Evolutionary conservation across 2,113 vertebrate genomes (phyloP), one percentile per base, ranked within the genome.

Genomic region (Zosterops pallidus): DNA sequence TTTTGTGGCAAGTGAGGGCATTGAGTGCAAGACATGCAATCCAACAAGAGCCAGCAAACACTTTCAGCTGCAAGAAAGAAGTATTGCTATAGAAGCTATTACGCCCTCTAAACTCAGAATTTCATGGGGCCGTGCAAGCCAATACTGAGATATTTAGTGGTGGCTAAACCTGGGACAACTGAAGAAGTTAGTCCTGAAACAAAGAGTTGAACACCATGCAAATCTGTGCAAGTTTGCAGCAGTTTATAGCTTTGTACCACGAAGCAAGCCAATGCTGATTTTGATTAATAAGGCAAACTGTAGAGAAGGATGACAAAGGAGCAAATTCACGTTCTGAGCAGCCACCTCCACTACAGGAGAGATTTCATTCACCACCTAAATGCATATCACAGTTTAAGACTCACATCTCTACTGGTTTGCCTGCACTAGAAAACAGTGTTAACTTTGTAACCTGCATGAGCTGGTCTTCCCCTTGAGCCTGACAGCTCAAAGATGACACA

Each of bases 161-260:
- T 55, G n/a, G 67, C 82, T 95, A 94, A 93, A 80, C 50, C 55
- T 69, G 50, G 68, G 63, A 76, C 35, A 90, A 76, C 44, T 72
- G 62, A 76, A 85, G 59, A 92, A 83, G 83, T 83, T 80, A 94
- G 83, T 88, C 85, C 86, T 86, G 86, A 62, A 86, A 89, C 59
- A 83, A 60, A 44, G 41, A 72, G 59, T 0, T 57, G 67, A 85
- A 77, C 71, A 90, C 46, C 88, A 88, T 88, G 71, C 85, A 95
- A 83, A 87, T 64, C 65, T 92, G 69, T 49, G 56, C 64, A 26
- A 77, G 90, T 8, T 35, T 63, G 65, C 81, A 91, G 90, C 52
- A 75, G 41, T 29, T 95, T 59, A 53, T 14, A 92, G 42, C 59
- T 90, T 39, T 33, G 47, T 26, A 83, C 49, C 65, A 74, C 2